Base-by-base conservation (phyloP, 2,888 invertebrate species). In the Cephus pulcher region DNA sequence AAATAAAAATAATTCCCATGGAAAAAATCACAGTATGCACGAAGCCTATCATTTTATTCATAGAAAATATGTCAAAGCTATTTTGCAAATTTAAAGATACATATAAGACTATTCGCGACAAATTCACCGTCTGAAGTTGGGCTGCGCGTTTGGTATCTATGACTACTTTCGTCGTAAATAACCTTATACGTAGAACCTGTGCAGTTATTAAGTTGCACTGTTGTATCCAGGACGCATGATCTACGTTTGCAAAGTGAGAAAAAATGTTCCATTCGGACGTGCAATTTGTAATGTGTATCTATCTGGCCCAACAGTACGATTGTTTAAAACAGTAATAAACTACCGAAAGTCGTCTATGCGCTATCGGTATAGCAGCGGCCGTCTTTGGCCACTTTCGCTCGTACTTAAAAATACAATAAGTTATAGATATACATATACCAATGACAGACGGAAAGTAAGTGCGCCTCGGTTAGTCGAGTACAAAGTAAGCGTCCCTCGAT, bases 301-400 rank as follows among this genome's bases (percentile, higher is more conserved):
- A 76, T 30, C 73, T 40, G 76, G 71, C 73, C 68, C 30, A 56
- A 40, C 34, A 12, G 56, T 35, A 71, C 15, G 73, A 32, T 56
- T 56, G 73, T 71, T 34, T 73, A 69, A 69, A 78, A 33, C 71
- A 71, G 78, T 81, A 81, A 85, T 84, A 85, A 81, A 86, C 80
- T 81, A 86, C 84, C 81, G 82, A 86, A 84, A 83, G 84, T 79
- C 84, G 80, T 77, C 34, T 37, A 69, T 35, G 80, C 34, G 75
- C 78, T 76, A 80, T 37, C 40, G 74, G 69, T 12, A 69, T 69
- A 34, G 76, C 74, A 34, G 75, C 75, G 35, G 34, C 75, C n/a
- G 74, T 40, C 78, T 70, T 68, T 69, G 56, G 73, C 80, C 81
- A 82, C 85, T 85, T 85, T 85, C 85, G 85, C 85, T 80, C 78